Conservation (phyloP, 2,888 invertebrate species). For the Ophioninae sp. region DNA sequence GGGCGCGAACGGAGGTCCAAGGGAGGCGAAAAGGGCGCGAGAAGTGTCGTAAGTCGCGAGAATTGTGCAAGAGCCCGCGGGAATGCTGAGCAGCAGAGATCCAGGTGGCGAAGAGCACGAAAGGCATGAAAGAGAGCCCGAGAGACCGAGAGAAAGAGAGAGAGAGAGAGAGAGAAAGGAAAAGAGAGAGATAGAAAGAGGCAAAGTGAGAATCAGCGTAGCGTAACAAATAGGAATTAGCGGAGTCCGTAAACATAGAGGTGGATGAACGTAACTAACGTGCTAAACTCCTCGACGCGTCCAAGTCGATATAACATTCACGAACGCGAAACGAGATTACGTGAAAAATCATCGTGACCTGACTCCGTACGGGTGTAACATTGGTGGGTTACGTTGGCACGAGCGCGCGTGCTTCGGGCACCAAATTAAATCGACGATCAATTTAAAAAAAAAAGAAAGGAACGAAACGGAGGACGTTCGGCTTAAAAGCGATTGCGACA, state of each 20-base stretch:
- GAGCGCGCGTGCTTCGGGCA: too few species aligned
- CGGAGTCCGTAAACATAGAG: slow-evolving; percentile 58
- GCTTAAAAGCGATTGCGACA: too few species aligned
- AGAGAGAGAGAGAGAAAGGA: slow-evolving; percentile 2
- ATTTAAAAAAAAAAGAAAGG: too few species aligned
- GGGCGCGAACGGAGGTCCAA: too few species aligned
- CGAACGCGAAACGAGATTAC: slow-evolving; percentile 33
- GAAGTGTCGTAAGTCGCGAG: neutral
- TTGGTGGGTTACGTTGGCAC: too few species aligned
- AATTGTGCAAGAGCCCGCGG: neutral
- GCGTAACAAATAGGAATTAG: slow-evolving; percentile 64
- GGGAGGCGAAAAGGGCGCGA: too few species aligned
- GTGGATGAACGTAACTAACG: slow-evolving; percentile 58
- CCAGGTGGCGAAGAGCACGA: neutral
- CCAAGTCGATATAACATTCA: slow-evolving; percentile 55
- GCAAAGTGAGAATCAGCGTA: slow-evolving; percentile 59
- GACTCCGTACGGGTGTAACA: too few species aligned
- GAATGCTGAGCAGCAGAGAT: neutral
- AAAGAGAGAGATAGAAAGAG: slow-evolving; percentile 34
- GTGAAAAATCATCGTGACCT: neutral
- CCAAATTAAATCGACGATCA: too few species aligned
- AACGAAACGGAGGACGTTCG: too few species aligned
- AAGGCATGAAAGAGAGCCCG: neutral
- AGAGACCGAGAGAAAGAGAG: neutral
- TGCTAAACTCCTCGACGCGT: slow-evolving; percentile 53